phyloP scores from a whole-genome alignment of 2,113 vertebrate species.

The Pantherophis guttatus region DNA sequence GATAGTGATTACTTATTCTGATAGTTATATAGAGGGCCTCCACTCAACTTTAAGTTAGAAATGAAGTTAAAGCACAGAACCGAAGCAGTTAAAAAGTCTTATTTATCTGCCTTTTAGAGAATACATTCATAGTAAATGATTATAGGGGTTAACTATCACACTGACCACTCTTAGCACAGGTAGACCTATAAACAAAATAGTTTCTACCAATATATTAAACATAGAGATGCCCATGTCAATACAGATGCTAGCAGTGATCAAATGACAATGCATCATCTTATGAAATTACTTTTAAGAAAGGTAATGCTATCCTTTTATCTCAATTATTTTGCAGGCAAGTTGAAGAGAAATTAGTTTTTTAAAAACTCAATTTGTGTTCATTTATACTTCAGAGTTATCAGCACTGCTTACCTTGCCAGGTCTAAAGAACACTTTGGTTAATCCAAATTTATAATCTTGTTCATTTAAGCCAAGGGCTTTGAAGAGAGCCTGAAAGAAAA shows the following conservation, averaged over 20 bases:
- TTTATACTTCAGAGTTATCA: constrained; percentile 23
- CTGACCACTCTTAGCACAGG: not conserved
- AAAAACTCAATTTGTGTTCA: constrained; percentile 4
- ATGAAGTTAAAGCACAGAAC: not conserved
- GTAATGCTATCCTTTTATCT: not conserved
- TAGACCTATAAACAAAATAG: not conserved
- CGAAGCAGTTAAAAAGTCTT: not conserved
- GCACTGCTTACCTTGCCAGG: constrained; percentile 90
- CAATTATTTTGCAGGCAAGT: not conserved
- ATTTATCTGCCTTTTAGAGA: not conserved
- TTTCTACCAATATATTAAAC: not conserved
- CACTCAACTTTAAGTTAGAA: no score
- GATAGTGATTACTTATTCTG: not conserved
- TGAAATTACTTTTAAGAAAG: not conserved
- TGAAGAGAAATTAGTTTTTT: not conserved
- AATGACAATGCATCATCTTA: not conserved
- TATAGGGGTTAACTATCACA: not conserved
- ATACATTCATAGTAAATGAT: not conserved
- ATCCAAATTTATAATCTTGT: constrained; percentile 96
- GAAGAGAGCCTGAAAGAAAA: constrained; percentile 87
- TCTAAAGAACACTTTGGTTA: constrained; percentile 97
- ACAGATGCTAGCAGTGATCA: not conserved
- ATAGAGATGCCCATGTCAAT: not conserved
- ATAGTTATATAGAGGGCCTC: not conserved
- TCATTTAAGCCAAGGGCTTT: constrained; percentile 96